Evolutionary conservation across 2,797 vertebrate genomes (phyloP).

Genomic region (Sciaenops ocellatus): DNA sequence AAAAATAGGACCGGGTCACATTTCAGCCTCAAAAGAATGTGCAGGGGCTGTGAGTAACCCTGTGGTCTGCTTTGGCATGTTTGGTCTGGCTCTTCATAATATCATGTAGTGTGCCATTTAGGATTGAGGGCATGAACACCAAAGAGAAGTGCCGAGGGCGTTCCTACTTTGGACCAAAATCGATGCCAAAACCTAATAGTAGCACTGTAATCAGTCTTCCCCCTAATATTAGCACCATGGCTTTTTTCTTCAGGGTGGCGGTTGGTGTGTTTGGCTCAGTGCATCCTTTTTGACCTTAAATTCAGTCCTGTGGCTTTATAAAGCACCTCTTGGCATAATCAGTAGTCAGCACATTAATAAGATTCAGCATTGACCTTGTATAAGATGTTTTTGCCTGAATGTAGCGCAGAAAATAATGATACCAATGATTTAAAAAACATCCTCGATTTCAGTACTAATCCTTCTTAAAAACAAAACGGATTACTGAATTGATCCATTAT

Average conservation of each 20-base stretch:
- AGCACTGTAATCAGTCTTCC: slow-evolving; percentile 78
- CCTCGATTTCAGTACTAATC: slow-evolving; percentile 33
- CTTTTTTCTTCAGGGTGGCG: slow-evolving; percentile 73
- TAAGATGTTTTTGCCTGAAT: slow-evolving; percentile 48
- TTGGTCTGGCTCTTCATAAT: slow-evolving; percentile 81
- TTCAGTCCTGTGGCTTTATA: slow-evolving; percentile 61
- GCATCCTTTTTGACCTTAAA: slow-evolving; percentile 73
- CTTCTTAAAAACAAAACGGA: slow-evolving; percentile 40
- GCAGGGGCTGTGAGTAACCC: slow-evolving; percentile 81
- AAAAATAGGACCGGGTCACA: slow-evolving; percentile 81
- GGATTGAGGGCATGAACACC: slow-evolving; percentile 76
- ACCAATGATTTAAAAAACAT: slow-evolving; percentile 56
- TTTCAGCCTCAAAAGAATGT: slow-evolving; percentile 85
- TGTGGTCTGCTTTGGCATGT: slow-evolving; percentile 83
- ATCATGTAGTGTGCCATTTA: slow-evolving; percentile 81
- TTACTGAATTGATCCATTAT: slow-evolving; percentile 59
- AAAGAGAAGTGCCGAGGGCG: slow-evolving; percentile 77
- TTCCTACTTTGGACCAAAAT: slow-evolving; percentile 76
- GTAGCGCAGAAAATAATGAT: slow-evolving; percentile 36
- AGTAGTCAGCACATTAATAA: slow-evolving; percentile 63
- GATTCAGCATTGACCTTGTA: slow-evolving; percentile 45
- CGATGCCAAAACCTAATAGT: slow-evolving; percentile 76
- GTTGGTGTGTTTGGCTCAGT: slow-evolving; percentile 72
- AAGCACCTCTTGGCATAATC: slow-evolving; percentile 65
- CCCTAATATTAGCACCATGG: slow-evolving; percentile 76